These are phyloP conservation scores for Melitaea athalia DNA, from an alignment of 2,888 invertebrate genomes.

Conservation along the genomic window DNA sequence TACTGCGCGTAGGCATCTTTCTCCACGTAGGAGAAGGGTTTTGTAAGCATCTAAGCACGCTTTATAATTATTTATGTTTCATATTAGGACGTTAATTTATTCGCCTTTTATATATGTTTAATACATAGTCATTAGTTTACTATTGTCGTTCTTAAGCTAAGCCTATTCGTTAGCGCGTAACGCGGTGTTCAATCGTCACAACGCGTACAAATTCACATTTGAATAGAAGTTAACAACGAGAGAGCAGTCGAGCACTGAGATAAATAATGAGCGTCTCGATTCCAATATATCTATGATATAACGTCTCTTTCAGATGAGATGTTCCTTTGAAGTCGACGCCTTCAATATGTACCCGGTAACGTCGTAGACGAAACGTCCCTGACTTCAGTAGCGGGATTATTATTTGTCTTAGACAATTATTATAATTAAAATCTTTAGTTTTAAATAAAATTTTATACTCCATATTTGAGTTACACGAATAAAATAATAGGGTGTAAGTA, in stretches of 20 bases:
- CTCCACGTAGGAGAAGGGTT: too few relatives aligned
- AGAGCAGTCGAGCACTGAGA: slow-evolving; percentile 17
- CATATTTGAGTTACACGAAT: too few relatives aligned
- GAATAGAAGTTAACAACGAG: slow-evolving; percentile 23
- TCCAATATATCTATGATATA: slow-evolving; percentile 28
- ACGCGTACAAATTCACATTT: slow-evolving; percentile 18
- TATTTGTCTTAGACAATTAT: background rate
- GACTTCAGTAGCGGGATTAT: slow-evolving; percentile 1
- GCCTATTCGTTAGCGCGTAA: background rate
- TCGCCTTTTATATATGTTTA: too few relatives aligned
- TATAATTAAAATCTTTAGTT: background rate
- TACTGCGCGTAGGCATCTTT: too few relatives aligned
- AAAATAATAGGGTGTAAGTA: too few relatives aligned
- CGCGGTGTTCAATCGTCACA: slow-evolving; percentile 2
- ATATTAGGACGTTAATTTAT: too few relatives aligned
- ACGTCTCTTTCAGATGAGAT: slow-evolving; percentile 23
- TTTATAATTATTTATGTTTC: too few relatives aligned
- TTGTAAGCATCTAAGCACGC: too few relatives aligned
- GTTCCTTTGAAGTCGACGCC: slow-evolving; percentile 32
- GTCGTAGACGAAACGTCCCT: background rate
- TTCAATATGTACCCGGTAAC: background rate
- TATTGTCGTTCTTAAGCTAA: too few relatives aligned
- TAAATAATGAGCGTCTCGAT: slow-evolving; percentile 30
- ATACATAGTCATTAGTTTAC: too few relatives aligned
- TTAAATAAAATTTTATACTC: background rate